phyloP scores from a whole-genome alignment of 2,797 vertebrate species.

The Mustela erminea region DNA sequence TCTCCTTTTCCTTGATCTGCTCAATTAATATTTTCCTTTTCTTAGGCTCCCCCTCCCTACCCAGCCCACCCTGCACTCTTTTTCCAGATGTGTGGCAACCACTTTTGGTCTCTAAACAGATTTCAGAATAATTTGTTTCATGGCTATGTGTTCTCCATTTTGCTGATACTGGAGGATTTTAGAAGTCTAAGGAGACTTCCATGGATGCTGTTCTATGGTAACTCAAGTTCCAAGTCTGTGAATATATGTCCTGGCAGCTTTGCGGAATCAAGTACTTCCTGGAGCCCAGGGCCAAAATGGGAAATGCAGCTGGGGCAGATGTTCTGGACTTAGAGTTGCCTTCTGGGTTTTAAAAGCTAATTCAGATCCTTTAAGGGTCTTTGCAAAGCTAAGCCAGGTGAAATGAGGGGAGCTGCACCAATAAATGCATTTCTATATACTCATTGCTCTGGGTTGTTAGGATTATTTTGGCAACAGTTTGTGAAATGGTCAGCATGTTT shows the following conservation, averaged over 20 bases:
- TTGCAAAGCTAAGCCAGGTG: conserved; percentile 10
- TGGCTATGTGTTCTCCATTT: conserved; percentile 82
- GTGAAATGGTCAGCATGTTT: not conserved
- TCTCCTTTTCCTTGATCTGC: conserved; percentile 56
- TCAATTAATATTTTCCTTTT: conserved; percentile 85
- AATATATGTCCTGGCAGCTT: conserved; percentile 81
- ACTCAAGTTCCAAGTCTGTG: conserved; percentile 80
- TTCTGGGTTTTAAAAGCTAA: conserved; percentile 74
- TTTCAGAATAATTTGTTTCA: conserved; percentile 85
- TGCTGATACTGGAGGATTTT: conserved; percentile 86
- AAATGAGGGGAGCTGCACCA: not conserved
- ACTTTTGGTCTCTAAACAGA: conserved; percentile 80
- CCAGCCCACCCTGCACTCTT: conserved; percentile 70
- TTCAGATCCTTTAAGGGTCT: not conserved
- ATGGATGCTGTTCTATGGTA: conserved; percentile 78
- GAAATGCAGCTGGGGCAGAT: conserved; percentile 84
- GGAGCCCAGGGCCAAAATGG: conserved; percentile 71
- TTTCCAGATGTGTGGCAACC: conserved; percentile 87
- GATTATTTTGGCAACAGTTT: not conserved
- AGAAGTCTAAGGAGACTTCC: conserved; percentile 83
- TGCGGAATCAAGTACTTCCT: conserved; percentile 81
- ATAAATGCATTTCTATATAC: not conserved
- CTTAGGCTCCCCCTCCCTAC: conserved; percentile 57
- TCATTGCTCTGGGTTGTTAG: not conserved
- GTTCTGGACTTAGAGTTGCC: conserved; percentile 63